These are phyloP conservation scores for Aproaerema taeniolella DNA, from an alignment of 2,888 invertebrate genomes.

Conservation along the genomic window DNA sequence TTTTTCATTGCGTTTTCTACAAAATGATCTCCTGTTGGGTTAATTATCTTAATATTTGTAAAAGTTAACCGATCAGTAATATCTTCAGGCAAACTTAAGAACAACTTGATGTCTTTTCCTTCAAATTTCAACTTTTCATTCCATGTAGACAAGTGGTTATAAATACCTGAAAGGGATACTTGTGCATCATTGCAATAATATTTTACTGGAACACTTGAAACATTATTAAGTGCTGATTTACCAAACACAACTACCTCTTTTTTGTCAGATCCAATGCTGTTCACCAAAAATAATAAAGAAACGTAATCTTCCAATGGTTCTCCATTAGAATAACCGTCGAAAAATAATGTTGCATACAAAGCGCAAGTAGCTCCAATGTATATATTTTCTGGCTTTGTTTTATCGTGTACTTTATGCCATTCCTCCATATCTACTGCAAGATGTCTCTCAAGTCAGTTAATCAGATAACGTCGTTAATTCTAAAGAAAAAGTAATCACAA, in stretches of 20 bases:
- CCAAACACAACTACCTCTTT: constrained; percentile 30
- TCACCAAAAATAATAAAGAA: constrained; percentile 31
- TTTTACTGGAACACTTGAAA: constrained; percentile 31
- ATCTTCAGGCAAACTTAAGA: constrained; percentile 28
- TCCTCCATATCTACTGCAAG: background rate
- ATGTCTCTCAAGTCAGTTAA: too few species aligned
- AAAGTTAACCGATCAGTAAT: constrained; percentile 23
- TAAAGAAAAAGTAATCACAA: too few species aligned
- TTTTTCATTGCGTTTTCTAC: constrained; percentile 27
- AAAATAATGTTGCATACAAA: constrained; percentile 28
- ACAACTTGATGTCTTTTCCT: constrained; percentile 25
- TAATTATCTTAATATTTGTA: constrained; percentile 30
- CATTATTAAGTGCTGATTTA: constrained; percentile 24
- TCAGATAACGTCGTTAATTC: too few species aligned
- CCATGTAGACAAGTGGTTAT: constrained; percentile 32
- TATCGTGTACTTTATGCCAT: background rate
- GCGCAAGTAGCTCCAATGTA: constrained; percentile 33
- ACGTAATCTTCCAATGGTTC: constrained; percentile 27
- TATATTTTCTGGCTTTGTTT: constrained; percentile 22
- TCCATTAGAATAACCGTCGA: constrained; percentile 27
- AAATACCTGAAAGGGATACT: constrained; percentile 26
- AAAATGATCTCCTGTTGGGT: constrained; percentile 24
- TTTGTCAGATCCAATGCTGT: constrained; percentile 30
- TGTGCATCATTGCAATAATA: constrained; percentile 30
- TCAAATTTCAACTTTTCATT: constrained; percentile 26